These are phyloP conservation scores for Zoanthus sansibaricus DNA, from an alignment of 92 coral and sea anemone species.

Conservation along the genomic window DNA sequence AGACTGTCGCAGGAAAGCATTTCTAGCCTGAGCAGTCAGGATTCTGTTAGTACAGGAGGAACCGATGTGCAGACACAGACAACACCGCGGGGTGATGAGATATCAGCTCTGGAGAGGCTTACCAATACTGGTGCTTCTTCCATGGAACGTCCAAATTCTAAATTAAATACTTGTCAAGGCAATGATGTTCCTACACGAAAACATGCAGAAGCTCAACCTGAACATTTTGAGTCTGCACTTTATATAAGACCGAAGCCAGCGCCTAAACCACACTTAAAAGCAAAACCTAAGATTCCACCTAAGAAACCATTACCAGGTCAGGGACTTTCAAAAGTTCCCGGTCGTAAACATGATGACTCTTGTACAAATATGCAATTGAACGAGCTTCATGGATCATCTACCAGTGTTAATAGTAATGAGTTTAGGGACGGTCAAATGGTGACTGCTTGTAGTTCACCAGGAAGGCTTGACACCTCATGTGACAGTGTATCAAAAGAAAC, in stretches of 20 bases:
- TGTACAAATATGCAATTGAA: background rate
- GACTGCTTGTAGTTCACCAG: conserved; percentile 34
- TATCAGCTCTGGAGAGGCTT: background rate
- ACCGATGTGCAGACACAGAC: conserved; percentile 27
- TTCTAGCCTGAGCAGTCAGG: conserved; percentile 37
- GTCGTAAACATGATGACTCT: background rate
- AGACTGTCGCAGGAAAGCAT: conserved; percentile 29
- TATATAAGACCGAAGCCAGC: conserved; percentile 23
- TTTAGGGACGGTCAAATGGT: background rate
- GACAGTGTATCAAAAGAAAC: background rate
- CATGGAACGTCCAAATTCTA: conserved; percentile 5
- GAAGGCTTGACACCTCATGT: conserved; percentile 18
- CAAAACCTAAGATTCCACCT: conserved; percentile 83
- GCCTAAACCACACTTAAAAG: conserved; percentile 66
- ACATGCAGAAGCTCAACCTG: background rate
- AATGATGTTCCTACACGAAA: background rate
- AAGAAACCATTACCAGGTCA: conserved; percentile 45
- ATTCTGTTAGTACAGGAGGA: conserved; percentile 24
- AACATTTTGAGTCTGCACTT: background rate
- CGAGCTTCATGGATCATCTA: conserved; percentile 11
- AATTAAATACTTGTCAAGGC: background rate
- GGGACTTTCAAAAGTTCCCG: conserved; percentile 7
- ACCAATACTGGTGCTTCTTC: background rate
- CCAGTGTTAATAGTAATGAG: conserved; percentile 35
- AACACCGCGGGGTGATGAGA: background rate